Evolutionary conservation across 2,113 vertebrate genomes (phyloP), one percentile per base, ranked within the genome.

Genomic region (Varanus komodoensis): DNA sequence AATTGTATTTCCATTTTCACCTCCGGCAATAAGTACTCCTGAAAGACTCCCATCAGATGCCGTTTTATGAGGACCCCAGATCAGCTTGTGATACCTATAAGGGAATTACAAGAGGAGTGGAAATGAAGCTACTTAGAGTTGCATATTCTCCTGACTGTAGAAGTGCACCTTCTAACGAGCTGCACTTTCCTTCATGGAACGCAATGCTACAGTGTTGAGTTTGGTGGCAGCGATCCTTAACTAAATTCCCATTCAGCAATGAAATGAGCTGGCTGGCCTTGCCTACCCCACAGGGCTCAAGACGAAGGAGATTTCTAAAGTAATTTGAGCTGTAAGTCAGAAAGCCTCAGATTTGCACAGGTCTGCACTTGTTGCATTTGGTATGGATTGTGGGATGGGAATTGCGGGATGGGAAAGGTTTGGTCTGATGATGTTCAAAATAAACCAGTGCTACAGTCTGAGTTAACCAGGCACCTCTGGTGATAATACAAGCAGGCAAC

Each of bases 1-100:
- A 95, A 99, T 98, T 86, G 99, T 96, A 87, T 98, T 98, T 54
- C 99, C 99, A 2, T 99, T 99, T 95, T 99, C 99, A 25, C 99
- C 98, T 44, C 99, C 99, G 1, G 99, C 98, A 89, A 99, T 97
- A 29, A 99, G 96, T 78, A 99, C 97, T 64, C 99, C 98, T 0
- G 98, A 98, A 3, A 97, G 92, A 52, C 90, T 96, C 54, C 96
- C 97, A 64, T 97, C 92, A 0, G 94, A 89, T 25, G 96, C 96
- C 95, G 97, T 97, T 27, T 96, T 98, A 90, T 98, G 97, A 0
- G 99, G 97, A 23, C 98, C 98, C 99, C 99, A 99, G 77, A 98
- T 98, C 92, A 99, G 97, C 88, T 99, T 99, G 96, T 99, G 99
- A 95, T 99, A 99, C 95, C 99, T 99, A 95, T 25, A 96, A 93